These are phyloP conservation scores for Glomeris maerens DNA, from an alignment of 1,140 invertebrate species.

Conservation along the genomic window DNA sequence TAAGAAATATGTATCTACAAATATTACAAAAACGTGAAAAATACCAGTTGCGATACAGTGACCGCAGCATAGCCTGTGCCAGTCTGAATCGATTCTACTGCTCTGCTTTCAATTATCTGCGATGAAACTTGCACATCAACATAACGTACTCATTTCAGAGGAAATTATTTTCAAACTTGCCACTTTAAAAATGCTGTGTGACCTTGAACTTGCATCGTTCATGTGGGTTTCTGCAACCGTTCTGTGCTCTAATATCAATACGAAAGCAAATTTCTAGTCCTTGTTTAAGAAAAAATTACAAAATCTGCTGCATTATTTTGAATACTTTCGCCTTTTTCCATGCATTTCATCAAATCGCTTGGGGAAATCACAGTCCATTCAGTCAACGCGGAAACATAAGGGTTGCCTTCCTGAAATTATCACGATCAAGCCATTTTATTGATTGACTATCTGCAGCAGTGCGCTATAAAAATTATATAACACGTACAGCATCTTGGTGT, in stretches of 20 bases:
- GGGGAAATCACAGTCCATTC: constrained; percentile 45
- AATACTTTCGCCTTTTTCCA: neutral
- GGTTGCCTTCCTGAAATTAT: constrained; percentile 30
- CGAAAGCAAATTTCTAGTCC: constrained; percentile 7
- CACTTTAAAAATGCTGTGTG: constrained; percentile 57
- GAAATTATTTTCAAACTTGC: constrained; percentile 26
- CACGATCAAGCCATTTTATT: neutral
- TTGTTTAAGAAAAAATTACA: constrained; percentile 6
- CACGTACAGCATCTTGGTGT: constrained; percentile 36
- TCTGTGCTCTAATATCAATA: constrained; percentile 35
- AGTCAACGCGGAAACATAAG: constrained; percentile 37
- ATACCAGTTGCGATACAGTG: constrained; percentile 45
- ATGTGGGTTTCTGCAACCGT: constrained; percentile 57
- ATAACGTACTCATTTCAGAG: constrained; percentile 21
- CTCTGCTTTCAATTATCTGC: constrained; percentile 20
- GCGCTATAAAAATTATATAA: constrained; percentile 4
- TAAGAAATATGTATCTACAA: neutral
- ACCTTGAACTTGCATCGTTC: constrained; percentile 62
- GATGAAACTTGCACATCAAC: constrained; percentile 6
- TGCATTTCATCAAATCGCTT: constrained; percentile 7
- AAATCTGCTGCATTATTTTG: constrained; percentile 1
- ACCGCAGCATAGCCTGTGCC: constrained; percentile 30
- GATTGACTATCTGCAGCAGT: too few relatives aligned
- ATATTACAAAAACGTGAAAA: constrained; percentile 1
- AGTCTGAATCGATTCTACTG: constrained; percentile 12